Base-by-base conservation (phyloP, 1,140 invertebrate genomes). In the Brachionus angularis region DNA sequence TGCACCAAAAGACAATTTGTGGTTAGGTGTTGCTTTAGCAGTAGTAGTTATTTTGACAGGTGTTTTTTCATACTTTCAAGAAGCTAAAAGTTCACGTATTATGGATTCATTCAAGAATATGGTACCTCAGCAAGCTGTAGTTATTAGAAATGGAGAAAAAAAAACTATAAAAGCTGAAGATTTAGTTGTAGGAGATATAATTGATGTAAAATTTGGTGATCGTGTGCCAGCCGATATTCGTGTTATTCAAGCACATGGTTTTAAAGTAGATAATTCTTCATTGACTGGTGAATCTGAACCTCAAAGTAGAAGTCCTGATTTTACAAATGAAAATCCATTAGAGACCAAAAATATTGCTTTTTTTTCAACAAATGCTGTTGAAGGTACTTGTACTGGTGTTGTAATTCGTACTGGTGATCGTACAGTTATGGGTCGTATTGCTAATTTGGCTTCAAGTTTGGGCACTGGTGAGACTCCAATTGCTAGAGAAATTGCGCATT, bases 351-450 rank as follows among this genome's bases (percentile, higher is more conserved):
- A 89, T 74, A 79, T 89, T 72, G 87, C 85, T 1, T 89, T 88
- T 74, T 89, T 88, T 75, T 87, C 87, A 1, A 88, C 87, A 14
- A 86, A 85, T 50, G 86, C 86, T 5, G 85, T 87, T 4, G 86
- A 87, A 77, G 83, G 81, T 39, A 96, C 91, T 74, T 90, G 89
- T 71, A 91, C 89, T 77, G 95, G 94, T 74, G 87, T 98, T 75
- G 95, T 98, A 58, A 93, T 98, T 77, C 90, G 88, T 81, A 96
- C 91, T 79, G 96, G 95, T 77, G 96, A 98, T 83, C 87, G 92
- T 78, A 98, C 96, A 73, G 93, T 96, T n/a, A 97, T 98, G 92
- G 95, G 95, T 76, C 87, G 94, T 79, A 98, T 98, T 83, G 96
- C 95, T 76, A 94, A 93, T 79, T 83, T 98, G 72, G 93, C 95